Evolutionary conservation across 2,113 vertebrate genomes (phyloP).

Genomic region (Oreocharis arfaki): DNA sequence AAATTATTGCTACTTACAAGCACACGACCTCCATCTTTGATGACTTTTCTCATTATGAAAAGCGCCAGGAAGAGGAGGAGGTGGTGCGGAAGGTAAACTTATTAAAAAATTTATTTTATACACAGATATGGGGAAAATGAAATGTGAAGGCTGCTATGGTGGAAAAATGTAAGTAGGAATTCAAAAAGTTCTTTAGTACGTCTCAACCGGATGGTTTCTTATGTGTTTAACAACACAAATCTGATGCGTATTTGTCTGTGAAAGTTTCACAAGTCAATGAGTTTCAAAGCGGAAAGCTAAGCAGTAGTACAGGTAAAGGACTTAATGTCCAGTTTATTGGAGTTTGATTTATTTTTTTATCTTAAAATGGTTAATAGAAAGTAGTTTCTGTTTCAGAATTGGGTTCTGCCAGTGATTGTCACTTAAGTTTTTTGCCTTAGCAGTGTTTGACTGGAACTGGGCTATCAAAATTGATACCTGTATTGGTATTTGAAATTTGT

Average conservation of each 20-base stretch:
- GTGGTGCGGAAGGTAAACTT: conserved; percentile 89
- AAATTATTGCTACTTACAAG: conserved; percentile 95
- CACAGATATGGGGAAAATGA: conserved; percentile 52
- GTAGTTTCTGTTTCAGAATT: not conserved
- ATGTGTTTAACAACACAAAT: not conserved
- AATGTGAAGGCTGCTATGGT: conserved; percentile 41
- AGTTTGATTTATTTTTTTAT: not conserved
- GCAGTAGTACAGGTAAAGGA: not conserved
- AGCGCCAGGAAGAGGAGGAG: conserved; percentile 94
- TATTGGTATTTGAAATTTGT: not conserved
- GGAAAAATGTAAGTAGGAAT: conserved; percentile 46
- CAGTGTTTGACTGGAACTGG: not conserved
- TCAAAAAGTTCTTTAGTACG: not conserved
- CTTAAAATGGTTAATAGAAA: not conserved
- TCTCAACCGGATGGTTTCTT: not conserved
- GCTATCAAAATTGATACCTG: not conserved
- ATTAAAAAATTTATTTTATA: conserved; percentile 59
- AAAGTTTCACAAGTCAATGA: not conserved
- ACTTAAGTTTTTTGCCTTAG: not conserved
- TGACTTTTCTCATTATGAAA: conserved; percentile 97
- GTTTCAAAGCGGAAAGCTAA: not conserved
- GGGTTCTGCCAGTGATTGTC: not conserved
- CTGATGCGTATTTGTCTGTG: not conserved
- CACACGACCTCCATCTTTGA: conserved; percentile 99
- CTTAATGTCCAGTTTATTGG: not conserved